Evolutionary conservation across 2,797 vertebrate species (phyloP), one percentile per base, ranked within the genome.

Genomic region (Xenopus petersii): DNA sequence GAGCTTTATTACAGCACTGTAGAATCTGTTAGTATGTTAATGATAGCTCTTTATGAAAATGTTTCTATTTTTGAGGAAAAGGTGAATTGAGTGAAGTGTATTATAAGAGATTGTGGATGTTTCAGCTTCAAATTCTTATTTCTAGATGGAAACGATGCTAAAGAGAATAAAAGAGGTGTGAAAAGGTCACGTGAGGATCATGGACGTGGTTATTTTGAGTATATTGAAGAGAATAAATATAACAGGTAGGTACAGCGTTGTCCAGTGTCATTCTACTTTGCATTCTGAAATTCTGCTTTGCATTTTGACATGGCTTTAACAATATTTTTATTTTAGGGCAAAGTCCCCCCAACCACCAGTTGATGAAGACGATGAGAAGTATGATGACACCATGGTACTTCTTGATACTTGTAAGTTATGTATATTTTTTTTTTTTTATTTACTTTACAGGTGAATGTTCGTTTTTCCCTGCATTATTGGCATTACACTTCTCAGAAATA

Each of bases 221-320:
- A 98, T 88, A 98, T 99, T 89, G 97, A 99, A 88, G 97, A 99
- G 87, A 98, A 98, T 88, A 99, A 98, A 88, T 99, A 98, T 79
- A 98, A 95, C 95, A 97, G 97, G 97, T 99, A 95, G 90, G 49
- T 42, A 42, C 4, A 42, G 6, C 8, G 1, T 12, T 51, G 15
- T 30, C 26, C 26, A 30, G 26, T 30, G 86, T 86, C 71, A 12
- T 4, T 33, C 15, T 0, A 42, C 36, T 42, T 42, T 42, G 26
- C 26, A 30, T 30, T 30, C 26, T 30, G 26, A 30, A 2, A 30
- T 30, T 30, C 26, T 30, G 2, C 26, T 30, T 30, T 30, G 36
- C 36, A 51, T 2, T 1, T 59, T 8, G 0, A 17, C 0, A 0
- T 47, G n/a, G 17, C 2, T 42, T 30, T 58, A 49, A 72, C 56